Conservation (phyloP, 2,797 vertebrate genomes). For the Anas georgica region DNA sequence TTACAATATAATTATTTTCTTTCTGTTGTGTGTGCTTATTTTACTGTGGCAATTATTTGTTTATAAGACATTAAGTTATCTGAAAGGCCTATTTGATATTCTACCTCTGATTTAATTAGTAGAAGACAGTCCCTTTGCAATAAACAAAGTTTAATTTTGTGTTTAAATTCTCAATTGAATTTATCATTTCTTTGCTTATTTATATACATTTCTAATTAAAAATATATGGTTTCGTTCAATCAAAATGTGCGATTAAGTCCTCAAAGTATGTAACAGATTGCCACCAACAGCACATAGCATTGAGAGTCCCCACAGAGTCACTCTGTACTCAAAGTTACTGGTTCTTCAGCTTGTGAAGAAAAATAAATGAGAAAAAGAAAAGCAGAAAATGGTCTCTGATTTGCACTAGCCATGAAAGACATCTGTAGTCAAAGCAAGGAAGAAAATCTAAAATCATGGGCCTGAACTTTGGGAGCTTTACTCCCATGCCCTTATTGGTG, state of each 20-base stretch:
- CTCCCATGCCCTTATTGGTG: neutral
- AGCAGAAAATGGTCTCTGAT: neutral
- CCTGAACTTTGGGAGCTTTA: neutral
- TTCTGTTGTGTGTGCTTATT: neutral
- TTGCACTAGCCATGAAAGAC: neutral
- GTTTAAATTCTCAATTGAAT: conserved; percentile 1
- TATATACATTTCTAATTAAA: neutral
- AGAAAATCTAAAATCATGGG: neutral
- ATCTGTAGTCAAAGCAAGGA: neutral
- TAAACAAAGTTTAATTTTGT: conserved; percentile 47
- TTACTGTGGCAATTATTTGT: conserved; percentile 34
- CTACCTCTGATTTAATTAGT: conserved; percentile 28
- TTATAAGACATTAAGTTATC: conserved; percentile 29
- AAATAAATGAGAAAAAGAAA: neutral
- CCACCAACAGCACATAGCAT: neutral
- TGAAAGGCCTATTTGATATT: conserved; percentile 14
- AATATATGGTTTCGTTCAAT: neutral
- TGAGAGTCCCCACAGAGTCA: neutral
- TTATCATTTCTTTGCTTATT: neutral
- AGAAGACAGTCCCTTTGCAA: conserved; percentile 34
- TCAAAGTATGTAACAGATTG: neutral
- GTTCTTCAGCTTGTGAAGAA: neutral
- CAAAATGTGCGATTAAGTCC: neutral
- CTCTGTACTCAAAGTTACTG: neutral
- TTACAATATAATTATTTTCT: conserved; percentile 27